Evolutionary conservation across 2,797 vertebrate genomes (phyloP).

Genomic region (Liparis tanakae): DNA sequence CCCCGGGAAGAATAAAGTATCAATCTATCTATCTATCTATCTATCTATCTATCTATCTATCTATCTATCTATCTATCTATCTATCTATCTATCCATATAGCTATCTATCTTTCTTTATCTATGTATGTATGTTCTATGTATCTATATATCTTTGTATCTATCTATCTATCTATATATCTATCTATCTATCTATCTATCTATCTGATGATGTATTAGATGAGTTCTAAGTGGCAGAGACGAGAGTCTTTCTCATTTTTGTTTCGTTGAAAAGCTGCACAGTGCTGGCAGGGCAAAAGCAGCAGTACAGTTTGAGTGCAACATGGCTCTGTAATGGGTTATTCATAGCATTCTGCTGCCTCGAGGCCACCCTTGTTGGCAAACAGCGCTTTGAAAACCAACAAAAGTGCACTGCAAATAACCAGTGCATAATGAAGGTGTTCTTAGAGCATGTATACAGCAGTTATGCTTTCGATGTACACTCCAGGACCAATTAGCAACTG

Average conservation of each 20-base stretch:
- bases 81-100: too few relatives aligned
- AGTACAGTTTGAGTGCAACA: constrained; percentile 44
- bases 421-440: constrained; percentile 65
- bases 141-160: too few relatives aligned
- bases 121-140: too few relatives aligned
- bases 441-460: constrained; percentile 51
- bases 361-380: constrained; percentile 63
- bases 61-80: too few relatives aligned
- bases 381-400: constrained; percentile 60
- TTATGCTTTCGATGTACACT: constrained; percentile 53
- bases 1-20: too few relatives aligned
- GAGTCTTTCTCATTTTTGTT: constrained; percentile 11
- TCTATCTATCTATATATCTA: too few relatives aligned
- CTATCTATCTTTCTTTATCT: too few relatives aligned
- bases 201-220: background rate
- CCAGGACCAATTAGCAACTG: constrained; percentile 64
- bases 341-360: constrained; percentile 54
- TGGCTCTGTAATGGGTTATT: constrained; percentile 64
- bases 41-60: too few relatives aligned
- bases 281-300: constrained; percentile 35
- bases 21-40: too few relatives aligned
- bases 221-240: constrained; percentile 3
- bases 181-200: too few relatives aligned
- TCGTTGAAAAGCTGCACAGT: constrained; percentile 28
- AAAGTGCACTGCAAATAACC: constrained; percentile 55